These are phyloP conservation scores for Bugulina stolonifera DNA, from an alignment of 2,888 invertebrate species.

Conservation along the genomic window DNA sequence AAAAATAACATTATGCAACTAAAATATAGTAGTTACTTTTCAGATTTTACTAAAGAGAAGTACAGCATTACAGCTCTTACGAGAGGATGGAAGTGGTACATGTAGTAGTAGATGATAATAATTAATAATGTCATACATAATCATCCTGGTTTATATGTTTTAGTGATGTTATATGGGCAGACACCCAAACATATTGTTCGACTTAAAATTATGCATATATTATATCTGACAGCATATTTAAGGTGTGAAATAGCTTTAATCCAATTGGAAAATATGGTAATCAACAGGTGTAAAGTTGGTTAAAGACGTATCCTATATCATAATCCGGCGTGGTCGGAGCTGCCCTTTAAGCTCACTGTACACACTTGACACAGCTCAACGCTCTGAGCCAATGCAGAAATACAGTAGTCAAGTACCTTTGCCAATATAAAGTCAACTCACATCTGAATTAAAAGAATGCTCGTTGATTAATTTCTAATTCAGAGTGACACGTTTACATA, in stretches of 20 bases:
- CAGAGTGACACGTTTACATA: slow-evolving; percentile 24
- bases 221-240: not conserved
- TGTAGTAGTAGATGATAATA: too few relatives aligned
- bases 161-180: too few relatives aligned
- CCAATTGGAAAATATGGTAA: slow-evolving; percentile 10
- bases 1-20: too few relatives aligned
- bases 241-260: slow-evolving; percentile 14
- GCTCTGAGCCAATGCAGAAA: not conserved
- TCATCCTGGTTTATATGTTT: too few relatives aligned
- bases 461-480: slow-evolving; percentile 26
- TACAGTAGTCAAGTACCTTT: not conserved
- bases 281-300: slow-evolving; percentile 14
- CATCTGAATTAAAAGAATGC: slow-evolving; percentile 5
- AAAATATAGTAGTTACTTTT: too few relatives aligned
- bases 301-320: not conserved
- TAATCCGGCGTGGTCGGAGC: not conserved
- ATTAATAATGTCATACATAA: too few relatives aligned
- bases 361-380: slow-evolving; percentile 25
- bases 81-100: too few relatives aligned
- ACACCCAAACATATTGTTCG: too few relatives aligned
- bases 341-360: not conserved
- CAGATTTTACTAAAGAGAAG: too few relatives aligned
- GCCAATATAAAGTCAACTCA: slow-evolving; percentile 16
- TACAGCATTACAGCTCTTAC: too few relatives aligned
- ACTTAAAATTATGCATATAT: not conserved